These are phyloP conservation scores for Chaetodon trifascialis DNA, from an alignment of 2,113 vertebrate species.

Conservation along the genomic window DNA sequence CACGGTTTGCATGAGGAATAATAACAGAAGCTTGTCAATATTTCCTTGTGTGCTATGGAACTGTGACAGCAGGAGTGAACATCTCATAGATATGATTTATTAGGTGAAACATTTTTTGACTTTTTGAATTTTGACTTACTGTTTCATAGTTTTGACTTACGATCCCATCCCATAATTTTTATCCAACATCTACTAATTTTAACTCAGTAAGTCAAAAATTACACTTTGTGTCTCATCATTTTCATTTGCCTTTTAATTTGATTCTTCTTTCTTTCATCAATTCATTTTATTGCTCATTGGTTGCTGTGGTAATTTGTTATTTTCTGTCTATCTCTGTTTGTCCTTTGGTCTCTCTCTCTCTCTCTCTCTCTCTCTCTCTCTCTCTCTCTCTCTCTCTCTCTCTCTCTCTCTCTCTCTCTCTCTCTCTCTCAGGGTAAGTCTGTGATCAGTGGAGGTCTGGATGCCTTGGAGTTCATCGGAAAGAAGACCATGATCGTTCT, in stretches of 20 bases:
- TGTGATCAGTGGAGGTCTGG: slow-evolving; percentile 95
- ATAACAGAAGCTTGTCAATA: too few relatives aligned
- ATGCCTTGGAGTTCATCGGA: slow-evolving; percentile 97
- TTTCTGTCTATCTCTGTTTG: background rate
- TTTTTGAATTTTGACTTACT: too few relatives aligned
- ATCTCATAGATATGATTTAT: too few relatives aligned
- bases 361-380: background rate
- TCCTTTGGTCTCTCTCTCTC: background rate
- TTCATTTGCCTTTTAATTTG: background rate
- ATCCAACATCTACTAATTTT: too few relatives aligned
- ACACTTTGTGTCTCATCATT: too few relatives aligned
- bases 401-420: background rate
- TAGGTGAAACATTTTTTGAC: too few relatives aligned
- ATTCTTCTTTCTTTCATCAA: background rate
- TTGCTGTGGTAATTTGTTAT: too few relatives aligned
- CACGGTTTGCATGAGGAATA: too few relatives aligned
- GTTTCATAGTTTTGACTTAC: too few relatives aligned
- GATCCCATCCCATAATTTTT: too few relatives aligned
- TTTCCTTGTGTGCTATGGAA: too few relatives aligned
- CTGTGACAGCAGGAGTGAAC: too few relatives aligned
- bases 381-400: background rate
- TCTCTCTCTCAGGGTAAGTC: slow-evolving; percentile 89
- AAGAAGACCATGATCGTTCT: slow-evolving; percentile 99
- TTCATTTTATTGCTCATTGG: background rate
- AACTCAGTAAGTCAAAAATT: background rate